A percentile compares a stretch with the other conserved stretches of the same genome.
These are phyloP conservation scores for Tringa solitaria DNA, from an alignment of 2,113 vertebrate genomes.

Conservation along the genomic window DNA sequence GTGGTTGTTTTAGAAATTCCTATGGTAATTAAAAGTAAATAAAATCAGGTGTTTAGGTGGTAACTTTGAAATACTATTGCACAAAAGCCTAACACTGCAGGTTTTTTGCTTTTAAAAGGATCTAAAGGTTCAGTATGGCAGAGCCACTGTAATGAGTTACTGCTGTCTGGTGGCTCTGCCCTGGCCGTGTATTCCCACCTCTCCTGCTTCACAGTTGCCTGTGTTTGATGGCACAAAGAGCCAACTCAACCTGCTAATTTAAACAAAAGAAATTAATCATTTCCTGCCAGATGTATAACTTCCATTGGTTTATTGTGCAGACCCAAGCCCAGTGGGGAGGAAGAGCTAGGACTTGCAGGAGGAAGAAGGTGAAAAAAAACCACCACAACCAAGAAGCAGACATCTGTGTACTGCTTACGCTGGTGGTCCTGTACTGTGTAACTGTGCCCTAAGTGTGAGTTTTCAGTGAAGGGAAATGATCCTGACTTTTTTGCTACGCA, in stretches of 20 bases:
- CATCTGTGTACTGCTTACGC: neutral
- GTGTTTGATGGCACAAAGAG: neutral
- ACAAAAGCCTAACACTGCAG: neutral
- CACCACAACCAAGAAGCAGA: neutral
- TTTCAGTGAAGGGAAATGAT: neutral
- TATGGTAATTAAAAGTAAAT: neutral
- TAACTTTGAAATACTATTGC: neutral
- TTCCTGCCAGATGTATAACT: neutral
- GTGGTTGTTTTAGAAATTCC: neutral
- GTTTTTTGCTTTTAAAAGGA: neutral
- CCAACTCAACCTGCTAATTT: neutral
- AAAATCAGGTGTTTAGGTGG: neutral
- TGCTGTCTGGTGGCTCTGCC: neutral
- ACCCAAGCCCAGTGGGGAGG: neutral
- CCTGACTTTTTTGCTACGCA: neutral
- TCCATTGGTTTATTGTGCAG: neutral
- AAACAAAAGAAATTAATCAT: neutral
- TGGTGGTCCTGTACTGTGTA: neutral
- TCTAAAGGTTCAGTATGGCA: neutral
- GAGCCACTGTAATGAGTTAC: neutral
- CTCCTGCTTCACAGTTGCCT: neutral
- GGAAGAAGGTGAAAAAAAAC: neutral
- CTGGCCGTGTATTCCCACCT: neutral
- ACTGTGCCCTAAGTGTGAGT: neutral
- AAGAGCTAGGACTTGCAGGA: neutral